phyloP scores from a whole-genome alignment of 2,797 vertebrate genomes.

The Gila robusta region DNA sequence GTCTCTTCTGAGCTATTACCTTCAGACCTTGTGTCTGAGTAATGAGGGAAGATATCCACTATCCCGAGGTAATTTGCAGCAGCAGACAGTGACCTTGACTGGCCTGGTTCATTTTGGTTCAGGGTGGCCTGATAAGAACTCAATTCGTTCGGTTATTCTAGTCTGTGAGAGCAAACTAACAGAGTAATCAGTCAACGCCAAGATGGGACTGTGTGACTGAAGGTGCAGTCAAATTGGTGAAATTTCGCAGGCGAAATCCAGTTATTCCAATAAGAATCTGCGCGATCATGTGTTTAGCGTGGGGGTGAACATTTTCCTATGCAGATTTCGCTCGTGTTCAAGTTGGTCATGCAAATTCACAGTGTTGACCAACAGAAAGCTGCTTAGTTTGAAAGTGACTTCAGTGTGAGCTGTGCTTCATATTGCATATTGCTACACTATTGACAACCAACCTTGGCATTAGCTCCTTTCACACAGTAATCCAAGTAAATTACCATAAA shows the following conservation, averaged over 20 bases:
- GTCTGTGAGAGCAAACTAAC: not conserved
- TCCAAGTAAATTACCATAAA: too few relatives aligned
- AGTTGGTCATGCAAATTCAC: not conserved
- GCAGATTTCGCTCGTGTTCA: not conserved
- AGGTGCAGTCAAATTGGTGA: not conserved
- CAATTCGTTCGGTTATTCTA: not conserved
- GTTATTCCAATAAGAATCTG: not conserved
- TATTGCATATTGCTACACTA: not conserved
- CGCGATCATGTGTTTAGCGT: rapidly evolving
- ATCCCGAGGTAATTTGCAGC: conserved; percentile 29
- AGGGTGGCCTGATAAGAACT: not conserved
- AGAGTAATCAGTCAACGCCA: conserved; percentile 3
- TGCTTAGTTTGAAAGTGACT: not conserved
- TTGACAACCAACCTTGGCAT: too few relatives aligned
- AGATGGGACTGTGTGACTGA: not conserved
- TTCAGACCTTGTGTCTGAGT: conserved; percentile 42
- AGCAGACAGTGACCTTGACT: conserved; percentile 43
- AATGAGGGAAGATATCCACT: conserved; percentile 38
- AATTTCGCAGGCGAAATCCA: not conserved
- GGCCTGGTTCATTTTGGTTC: not conserved
- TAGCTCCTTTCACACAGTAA: too few relatives aligned
- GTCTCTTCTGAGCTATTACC: conserved; percentile 30
- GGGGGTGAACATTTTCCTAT: not conserved
- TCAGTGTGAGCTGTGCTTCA: not conserved
- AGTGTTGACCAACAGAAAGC: not conserved